phyloP scores from a whole-genome alignment of 2,888 invertebrate species.

The Hirtodrosophila histrioides region DNA sequence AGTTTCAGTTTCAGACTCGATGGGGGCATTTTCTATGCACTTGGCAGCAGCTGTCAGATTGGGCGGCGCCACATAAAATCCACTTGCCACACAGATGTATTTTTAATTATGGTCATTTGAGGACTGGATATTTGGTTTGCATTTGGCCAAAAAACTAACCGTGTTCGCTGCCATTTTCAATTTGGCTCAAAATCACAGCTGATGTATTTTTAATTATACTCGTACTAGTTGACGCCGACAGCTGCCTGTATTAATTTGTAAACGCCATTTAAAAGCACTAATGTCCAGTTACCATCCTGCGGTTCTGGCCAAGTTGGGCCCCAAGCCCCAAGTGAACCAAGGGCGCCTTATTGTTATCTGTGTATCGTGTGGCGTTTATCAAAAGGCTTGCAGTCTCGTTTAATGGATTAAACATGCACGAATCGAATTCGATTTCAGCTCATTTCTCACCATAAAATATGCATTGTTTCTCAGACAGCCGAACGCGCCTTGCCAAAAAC shows the following conservation, averaged over 20 bases:
- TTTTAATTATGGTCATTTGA: slow-evolving; percentile 75
- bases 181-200: slow-evolving; percentile 38
- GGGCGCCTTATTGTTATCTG: slow-evolving; percentile 61
- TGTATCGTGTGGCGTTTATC: slow-evolving; percentile 49
- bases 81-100: slow-evolving; percentile 71
- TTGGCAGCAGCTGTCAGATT: slow-evolving; percentile 54
- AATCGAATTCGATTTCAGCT: slow-evolving; percentile 46
- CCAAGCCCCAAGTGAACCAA: slow-evolving; percentile 48
- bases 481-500: slow-evolving; percentile 68
- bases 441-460: slow-evolving; percentile 70
- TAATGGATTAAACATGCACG: slow-evolving; percentile 59
- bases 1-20: slow-evolving; percentile 13
- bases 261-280: too few relatives aligned
- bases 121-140: slow-evolving; percentile 41
- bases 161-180: slow-evolving; percentile 43
- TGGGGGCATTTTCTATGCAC: slow-evolving; percentile 38
- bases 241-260: slow-evolving; percentile 39
- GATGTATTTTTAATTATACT: slow-evolving; percentile 69
- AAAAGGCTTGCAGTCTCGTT: slow-evolving; percentile 47
- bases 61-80: slow-evolving; percentile 47
- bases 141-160: slow-evolving; percentile 19
- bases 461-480: slow-evolving; percentile 52
- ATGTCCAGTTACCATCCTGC: too few relatives aligned
- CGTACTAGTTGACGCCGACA: slow-evolving; percentile 3
- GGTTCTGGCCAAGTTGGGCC: too few relatives aligned